Base-by-base conservation (phyloP, 2,888 invertebrate genomes). In the Hetaerina titia region DNA sequence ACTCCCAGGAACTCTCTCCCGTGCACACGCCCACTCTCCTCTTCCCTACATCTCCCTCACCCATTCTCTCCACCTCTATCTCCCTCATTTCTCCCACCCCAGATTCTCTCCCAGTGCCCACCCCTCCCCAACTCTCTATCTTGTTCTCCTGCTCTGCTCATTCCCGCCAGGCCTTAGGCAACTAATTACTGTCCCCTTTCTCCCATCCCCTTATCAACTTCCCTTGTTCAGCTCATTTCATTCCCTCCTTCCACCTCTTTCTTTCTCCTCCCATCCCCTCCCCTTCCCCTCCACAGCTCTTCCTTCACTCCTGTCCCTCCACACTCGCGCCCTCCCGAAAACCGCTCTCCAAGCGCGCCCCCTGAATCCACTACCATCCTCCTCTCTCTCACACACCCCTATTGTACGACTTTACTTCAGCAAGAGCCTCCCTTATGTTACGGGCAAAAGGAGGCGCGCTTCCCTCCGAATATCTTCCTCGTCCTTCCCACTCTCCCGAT, bases 191-290 rank as follows among this genome's bases (percentile, higher is more conserved):
- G 81, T 74, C 95, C 89, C 74, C 95, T 74, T 89, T 96, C 96
- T 96, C 96, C 97, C 96, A 97, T 97, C 97, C 97, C 97, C 96
- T 95, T 95, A 95, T 95, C 95, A 94, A 96, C 96, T 96, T 96
- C 96, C 96, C 96, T 96, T 96, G 96, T 96, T 89, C 94, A 74
- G 94, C 89, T 89, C 94, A 90, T 81, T 89, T 87, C 94, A 94
- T 90, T 81, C 94, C 94, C 94, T 87, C 92, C 92, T 57, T 69
- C 45, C 56, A 56, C 94, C 95, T 95, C 95, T 94, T 96, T 96
- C 96, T 96, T 90, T 60, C 89, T 89, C 64, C 90, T 8, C 56
- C 56, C 90, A 94, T 95, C 95, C 94, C 96, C 96, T 96, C 96
- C 96, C 56, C 56, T 94, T 95, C 95, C 95, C 94, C 96, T 96